These are phyloP conservation scores for Anhinga rufa DNA, from an alignment of 2,113 vertebrate species.

Conservation along the genomic window DNA sequence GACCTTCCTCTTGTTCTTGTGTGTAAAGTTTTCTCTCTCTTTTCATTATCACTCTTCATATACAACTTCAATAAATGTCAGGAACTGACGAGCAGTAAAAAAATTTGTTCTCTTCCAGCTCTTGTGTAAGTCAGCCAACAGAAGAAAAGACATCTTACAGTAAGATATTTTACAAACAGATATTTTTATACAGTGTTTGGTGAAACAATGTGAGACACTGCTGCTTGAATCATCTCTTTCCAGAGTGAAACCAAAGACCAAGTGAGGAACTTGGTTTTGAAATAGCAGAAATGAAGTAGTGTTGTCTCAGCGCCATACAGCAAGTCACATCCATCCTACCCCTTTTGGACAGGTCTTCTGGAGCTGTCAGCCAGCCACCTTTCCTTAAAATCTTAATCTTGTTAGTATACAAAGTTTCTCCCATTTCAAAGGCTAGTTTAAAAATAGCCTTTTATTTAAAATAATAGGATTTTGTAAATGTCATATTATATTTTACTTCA, in stretches of 20 bases:
- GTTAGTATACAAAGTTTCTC: background rate
- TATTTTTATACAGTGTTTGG: background rate
- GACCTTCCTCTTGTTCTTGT: background rate
- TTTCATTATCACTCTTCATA: background rate
- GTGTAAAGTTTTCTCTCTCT: background rate
- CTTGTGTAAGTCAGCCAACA: background rate
- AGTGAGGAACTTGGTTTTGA: background rate
- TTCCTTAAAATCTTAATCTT: background rate
- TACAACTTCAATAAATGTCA: slow-evolving; percentile 4
- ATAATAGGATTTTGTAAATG: background rate
- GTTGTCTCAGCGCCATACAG: background rate
- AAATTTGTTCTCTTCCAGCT: background rate
- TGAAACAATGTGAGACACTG: background rate
- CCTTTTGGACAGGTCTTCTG: background rate
- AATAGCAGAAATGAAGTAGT: background rate
- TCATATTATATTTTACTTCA: background rate
- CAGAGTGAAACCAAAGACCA: background rate
- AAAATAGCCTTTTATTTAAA: background rate
- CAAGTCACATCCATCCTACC: background rate
- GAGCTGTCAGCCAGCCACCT: background rate
- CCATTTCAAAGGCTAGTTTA: background rate
- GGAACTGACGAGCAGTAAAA: background rate
- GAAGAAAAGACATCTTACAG: background rate
- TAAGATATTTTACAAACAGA: background rate
- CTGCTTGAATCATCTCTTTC: background rate